A percentile compares a stretch with the other conserved stretches of the same genome.
These are phyloP conservation scores for Triplophysa bombifrons DNA, from an alignment of 2,797 vertebrate species.

Conservation along the genomic window DNA sequence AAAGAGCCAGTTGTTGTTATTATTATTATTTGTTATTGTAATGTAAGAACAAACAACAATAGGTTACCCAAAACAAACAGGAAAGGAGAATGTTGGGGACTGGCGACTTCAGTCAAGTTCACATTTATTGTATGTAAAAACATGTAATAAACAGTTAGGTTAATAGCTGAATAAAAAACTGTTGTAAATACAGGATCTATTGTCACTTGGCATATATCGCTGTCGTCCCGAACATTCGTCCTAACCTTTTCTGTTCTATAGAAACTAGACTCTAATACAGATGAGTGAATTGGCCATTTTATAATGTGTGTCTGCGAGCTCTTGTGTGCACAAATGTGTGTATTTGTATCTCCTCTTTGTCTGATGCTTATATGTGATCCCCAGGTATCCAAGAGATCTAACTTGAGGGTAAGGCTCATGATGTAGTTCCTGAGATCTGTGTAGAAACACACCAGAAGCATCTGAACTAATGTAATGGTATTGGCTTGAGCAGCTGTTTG, in stretches of 20 bases:
- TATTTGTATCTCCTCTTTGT: conserved; percentile 42
- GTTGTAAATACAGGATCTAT: too few species aligned
- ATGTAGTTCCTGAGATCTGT: conserved; percentile 8
- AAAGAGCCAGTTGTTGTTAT: too few species aligned
- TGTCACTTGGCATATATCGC: too few species aligned
- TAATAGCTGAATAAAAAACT: neutral
- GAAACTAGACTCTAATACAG: too few species aligned
- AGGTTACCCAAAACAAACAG: neutral
- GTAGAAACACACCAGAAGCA: neutral
- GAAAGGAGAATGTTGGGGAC: neutral
- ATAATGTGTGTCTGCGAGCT: neutral
- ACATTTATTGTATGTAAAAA: neutral
- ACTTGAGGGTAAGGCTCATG: conserved; percentile 84
- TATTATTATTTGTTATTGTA: neutral
- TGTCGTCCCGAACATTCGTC: neutral
- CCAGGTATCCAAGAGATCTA: conserved; percentile 90
- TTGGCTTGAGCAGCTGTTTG: conserved; percentile 63
- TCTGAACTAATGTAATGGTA: conserved; percentile 53
- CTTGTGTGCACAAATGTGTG: conserved; percentile 12
- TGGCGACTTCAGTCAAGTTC: neutral
- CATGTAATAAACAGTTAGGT: neutral
- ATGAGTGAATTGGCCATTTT: neutral
- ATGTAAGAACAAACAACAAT: neutral
- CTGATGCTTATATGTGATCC: conserved; percentile 79
- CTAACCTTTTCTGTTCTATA: too few species aligned